phyloP scores from a whole-genome alignment of 2,113 vertebrate species.

The Dinomys branickii region DNA sequence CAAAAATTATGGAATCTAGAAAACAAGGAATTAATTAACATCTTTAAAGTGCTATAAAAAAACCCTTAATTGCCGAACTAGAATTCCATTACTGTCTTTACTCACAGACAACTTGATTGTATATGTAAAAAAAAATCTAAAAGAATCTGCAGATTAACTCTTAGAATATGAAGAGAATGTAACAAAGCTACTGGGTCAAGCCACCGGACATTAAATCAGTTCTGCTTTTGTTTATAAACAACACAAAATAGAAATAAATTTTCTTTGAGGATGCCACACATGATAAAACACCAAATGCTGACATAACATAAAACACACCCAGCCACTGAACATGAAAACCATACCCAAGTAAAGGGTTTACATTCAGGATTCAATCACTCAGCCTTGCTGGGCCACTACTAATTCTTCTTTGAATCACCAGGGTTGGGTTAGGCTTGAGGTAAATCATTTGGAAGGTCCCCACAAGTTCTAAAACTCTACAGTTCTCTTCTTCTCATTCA shows the following conservation, averaged over 20 bases:
- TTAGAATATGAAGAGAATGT: neutral
- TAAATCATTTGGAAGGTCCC: neutral
- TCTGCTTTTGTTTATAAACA: neutral
- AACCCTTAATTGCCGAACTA: neutral
- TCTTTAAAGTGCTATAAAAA: conserved; percentile 31
- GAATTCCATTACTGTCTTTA: conserved; percentile 42
- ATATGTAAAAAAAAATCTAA: neutral
- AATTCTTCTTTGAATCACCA: neutral
- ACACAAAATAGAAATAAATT: neutral
- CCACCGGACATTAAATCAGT: neutral
- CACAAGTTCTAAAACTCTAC: neutral
- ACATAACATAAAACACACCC: neutral
- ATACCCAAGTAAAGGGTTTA: neutral
- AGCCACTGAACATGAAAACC: neutral
- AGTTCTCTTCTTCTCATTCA: neutral
- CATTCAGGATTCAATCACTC: accelerated
- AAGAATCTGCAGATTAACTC: neutral
- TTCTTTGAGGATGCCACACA: neutral
- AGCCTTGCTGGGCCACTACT: neutral
- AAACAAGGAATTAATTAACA: conserved; percentile 40
- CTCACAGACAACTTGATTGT: neutral
- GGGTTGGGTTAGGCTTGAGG: neutral
- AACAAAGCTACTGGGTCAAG: neutral
- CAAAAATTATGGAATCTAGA: conserved; percentile 41
- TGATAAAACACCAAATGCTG: neutral